Percentiles rank a stretch among this genome's conserved stretches.
Evolutionary conservation across 2,888 invertebrate species (phyloP).

Genomic region (Andrena fulva): DNA sequence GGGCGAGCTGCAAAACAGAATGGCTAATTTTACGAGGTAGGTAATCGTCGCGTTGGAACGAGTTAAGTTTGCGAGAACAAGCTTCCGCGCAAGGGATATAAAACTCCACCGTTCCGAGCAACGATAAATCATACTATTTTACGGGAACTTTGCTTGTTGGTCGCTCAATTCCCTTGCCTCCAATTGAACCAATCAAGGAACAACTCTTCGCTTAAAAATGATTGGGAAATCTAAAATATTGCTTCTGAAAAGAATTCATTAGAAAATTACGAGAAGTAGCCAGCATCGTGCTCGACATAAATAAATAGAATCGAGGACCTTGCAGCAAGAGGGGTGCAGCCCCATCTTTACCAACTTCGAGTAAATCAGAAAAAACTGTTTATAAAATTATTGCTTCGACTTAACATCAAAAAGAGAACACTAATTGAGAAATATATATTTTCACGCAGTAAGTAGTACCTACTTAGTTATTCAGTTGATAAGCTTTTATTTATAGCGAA

Average conservation of each 20-base stretch:
- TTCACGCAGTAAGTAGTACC: too few relatives aligned
- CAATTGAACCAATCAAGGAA: background rate
- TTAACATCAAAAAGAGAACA: too few relatives aligned
- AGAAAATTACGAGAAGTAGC: too few relatives aligned
- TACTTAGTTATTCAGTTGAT: too few relatives aligned
- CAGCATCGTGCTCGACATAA: too few relatives aligned
- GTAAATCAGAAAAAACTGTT: too few relatives aligned
- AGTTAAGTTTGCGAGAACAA: slow-evolving; percentile 27
- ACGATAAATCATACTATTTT: slow-evolving; percentile 53
- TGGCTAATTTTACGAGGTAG: slow-evolving; percentile 49
- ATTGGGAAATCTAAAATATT: background rate
- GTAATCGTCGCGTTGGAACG: slow-evolving; percentile 45
- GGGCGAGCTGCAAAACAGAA: slow-evolving; percentile 42
- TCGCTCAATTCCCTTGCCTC: background rate
- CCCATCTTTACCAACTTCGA: too few relatives aligned
- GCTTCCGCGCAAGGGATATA: slow-evolving; percentile 41
- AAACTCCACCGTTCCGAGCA: slow-evolving; percentile 35
- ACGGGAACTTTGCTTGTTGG: background rate
- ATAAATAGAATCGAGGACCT: too few relatives aligned
- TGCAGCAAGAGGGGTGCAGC: too few relatives aligned
- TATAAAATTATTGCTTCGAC: too few relatives aligned
- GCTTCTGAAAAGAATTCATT: background rate
- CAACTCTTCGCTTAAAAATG: background rate
- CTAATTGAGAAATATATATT: too few relatives aligned
- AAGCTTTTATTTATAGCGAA: too few relatives aligned